phyloP scores from a whole-genome alignment of 2,888 invertebrate genomes.

The Linnaemya vulpina region DNA sequence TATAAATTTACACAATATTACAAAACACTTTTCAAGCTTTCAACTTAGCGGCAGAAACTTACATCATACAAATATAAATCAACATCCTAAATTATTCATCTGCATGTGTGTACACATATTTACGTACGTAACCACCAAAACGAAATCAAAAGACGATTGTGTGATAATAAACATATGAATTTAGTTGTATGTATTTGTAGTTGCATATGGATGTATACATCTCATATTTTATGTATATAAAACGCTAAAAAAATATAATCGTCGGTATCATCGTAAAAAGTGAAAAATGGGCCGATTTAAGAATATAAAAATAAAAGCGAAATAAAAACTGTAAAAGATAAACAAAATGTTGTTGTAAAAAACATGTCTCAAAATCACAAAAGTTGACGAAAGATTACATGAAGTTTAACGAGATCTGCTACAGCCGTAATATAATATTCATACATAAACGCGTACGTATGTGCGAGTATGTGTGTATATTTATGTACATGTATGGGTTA shows the following conservation, averaged over 20 bases:
- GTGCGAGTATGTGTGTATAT: no score
- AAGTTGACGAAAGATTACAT: slow-evolving; percentile 12
- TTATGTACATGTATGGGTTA: neutral
- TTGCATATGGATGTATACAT: neutral
- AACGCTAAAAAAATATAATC: slow-evolving; percentile 18
- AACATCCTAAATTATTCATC: no score
- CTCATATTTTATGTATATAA: neutral
- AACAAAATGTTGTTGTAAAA: slow-evolving; percentile 26
- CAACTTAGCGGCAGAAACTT: no score
- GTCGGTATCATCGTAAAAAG: slow-evolving; percentile 8
- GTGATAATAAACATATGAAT: neutral
- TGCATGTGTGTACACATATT: neutral
- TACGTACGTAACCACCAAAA: neutral
- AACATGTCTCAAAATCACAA: neutral
- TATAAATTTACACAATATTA: no score
- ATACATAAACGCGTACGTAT: no score
- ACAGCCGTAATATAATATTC: neutral
- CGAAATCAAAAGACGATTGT: neutral
- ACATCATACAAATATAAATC: no score
- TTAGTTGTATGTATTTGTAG: neutral
- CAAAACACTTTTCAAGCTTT: no score
- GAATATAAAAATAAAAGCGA: neutral
- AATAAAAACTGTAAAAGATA: slow-evolving; percentile 26
- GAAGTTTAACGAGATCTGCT: slow-evolving; percentile 34
- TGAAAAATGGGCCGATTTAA: neutral